Evolutionary conservation across 2,888 invertebrate species (phyloP), one percentile per base, ranked within the genome.

Genomic region (Melanophora roralis): DNA sequence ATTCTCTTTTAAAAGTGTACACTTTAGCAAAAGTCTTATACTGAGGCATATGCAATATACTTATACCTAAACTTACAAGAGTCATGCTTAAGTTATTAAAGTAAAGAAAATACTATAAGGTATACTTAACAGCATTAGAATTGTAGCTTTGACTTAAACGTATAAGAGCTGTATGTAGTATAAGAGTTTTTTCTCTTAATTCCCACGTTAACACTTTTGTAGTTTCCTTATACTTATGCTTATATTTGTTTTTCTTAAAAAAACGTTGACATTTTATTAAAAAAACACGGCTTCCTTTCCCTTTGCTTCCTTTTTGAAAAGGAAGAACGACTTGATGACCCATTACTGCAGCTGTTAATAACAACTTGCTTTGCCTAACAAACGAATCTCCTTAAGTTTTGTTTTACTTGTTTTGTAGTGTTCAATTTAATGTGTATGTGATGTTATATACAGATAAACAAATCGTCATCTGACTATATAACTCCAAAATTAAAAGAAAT

Each of bases 331-430:
- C 36, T 40, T 40, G 19, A n/a, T n/a, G n/a, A 34, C n/a, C 55
- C 6, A 11, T 12, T n/a, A 0, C 12, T 45, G 16, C 68, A 38
- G 27, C 68, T 55, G 16, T 45, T 6, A n/a, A 38, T 12, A 40
- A 36, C 11, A 27, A 38, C 38, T 19, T 3, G 3, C 27, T 5
- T 27, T 27, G 6, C 27, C 27, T 27, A 16, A 5, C 23, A 36
- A 36, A 27, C 68, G 81, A 84, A 86, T 88, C 88, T 88, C 89
- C 89, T 89, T 88, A 87, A 87, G 89, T 89, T 89, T 88, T 89
- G 89, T 88, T 87, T 84, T 84, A 87, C 87, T 89, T 89, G 83
- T 89, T 89, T 89, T 89, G 89, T 89, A 89, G 89, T 89, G 89
- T 88, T 89, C 89, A 89, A 89, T 89, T 80, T 80, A 80, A 80